Evolutionary conservation across 2,797 vertebrate species (phyloP), one percentile per base, ranked within the genome.

Genomic region (Sarcoramphus papa): DNA sequence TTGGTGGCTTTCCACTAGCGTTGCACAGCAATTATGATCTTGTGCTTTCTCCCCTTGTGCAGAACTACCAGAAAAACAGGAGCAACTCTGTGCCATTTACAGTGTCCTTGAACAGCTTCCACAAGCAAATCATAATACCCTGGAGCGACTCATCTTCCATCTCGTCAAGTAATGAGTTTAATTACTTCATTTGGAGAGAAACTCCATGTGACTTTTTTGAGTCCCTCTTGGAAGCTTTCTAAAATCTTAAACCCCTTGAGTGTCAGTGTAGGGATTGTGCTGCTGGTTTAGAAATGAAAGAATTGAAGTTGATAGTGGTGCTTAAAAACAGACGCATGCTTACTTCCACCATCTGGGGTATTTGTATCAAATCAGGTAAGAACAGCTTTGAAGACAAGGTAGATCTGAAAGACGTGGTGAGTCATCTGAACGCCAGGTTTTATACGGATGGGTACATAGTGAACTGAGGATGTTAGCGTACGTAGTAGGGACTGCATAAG

Each of bases 61-160:
- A 99, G 99, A 99, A 79, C 98, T 99, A 54, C 99, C 99, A 5
- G 99, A 99, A 92, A 99, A 99, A 94, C 99, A 99, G 87, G 99
- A 99, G 92, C 99, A 99, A 82, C 97, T 99, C 79, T 98, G 98
- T 1, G 98, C 99, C 94, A 98, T 99, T 93, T 99, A 99, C 88
- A 98, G 98, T 47, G 97, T 98, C 54, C 97, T 99, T 64, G 99
- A 99, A 23, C 99, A 99, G 95, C 99, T 99, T 68, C 99, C 99
- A 0, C 91, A 98, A 9, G 98, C 98, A 90, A 99, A 99, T 97
- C 99, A 98, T 82, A 98, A 97, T 92, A 99, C 99, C 9, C 95
- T 99, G 97, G 99, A 99, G 97, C 98, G 99, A 72, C 99, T 99
- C 4, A 93, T 99, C 97, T 99, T 99, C 97, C 99, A 99, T 90